phyloP scores from a whole-genome alignment of 2,797 vertebrate species.

The Falco peregrinus region DNA sequence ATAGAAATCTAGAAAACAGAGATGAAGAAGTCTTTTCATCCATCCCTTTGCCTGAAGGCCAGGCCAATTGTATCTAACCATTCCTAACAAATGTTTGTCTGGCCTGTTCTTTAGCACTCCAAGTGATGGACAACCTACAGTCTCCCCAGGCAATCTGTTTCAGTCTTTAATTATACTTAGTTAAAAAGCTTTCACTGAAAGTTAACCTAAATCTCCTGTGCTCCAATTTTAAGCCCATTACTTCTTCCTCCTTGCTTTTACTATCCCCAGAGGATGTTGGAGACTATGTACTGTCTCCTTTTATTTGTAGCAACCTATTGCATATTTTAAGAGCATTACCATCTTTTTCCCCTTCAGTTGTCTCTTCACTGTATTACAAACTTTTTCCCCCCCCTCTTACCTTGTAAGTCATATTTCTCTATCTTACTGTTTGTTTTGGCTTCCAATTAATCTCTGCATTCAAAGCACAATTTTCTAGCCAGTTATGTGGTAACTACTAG shows the following conservation, averaged over 20 bases:
- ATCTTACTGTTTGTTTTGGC: neutral
- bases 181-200: slow-evolving; percentile 15
- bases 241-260: neutral
- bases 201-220: neutral
- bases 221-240: neutral
- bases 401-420: neutral
- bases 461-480: neutral
- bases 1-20: neutral
- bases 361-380: neutral
- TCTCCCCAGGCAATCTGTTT: neutral
- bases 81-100: neutral
- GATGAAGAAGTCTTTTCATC: neutral
- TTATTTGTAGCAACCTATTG: neutral
- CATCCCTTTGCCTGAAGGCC: neutral
- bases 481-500: neutral
- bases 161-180: neutral
- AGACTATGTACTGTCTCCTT: neutral
- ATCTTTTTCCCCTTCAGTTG: neutral
- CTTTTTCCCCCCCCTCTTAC: neutral
- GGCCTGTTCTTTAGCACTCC: neutral
- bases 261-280: neutral
- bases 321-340: neutral
- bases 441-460: neutral
- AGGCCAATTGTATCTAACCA: neutral
- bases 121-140: neutral